phyloP scores from a whole-genome alignment of 2,888 invertebrate genomes.

The Luperina nickerlii region DNA sequence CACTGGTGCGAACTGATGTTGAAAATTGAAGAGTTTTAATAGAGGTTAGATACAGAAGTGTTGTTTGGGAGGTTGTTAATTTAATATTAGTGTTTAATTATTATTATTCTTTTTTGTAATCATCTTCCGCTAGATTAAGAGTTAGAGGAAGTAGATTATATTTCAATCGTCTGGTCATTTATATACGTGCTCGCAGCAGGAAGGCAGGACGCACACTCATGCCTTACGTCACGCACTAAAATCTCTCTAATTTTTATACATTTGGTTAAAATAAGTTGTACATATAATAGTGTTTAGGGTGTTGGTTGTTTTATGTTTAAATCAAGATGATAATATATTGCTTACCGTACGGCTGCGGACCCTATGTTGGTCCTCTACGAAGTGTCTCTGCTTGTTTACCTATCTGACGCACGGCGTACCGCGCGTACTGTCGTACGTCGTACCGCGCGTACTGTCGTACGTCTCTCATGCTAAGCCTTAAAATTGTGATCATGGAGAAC shows the following conservation, averaged over 20 bases:
- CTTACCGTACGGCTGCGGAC: constrained; percentile 73
- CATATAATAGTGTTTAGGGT: constrained; percentile 76
- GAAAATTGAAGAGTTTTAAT: constrained; percentile 89
- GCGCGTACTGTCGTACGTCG: constrained; percentile 54
- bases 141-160: constrained; percentile 70
- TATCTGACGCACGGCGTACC: constrained; percentile 43
- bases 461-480: constrained; percentile 75
- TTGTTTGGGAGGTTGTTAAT: constrained; percentile 88
- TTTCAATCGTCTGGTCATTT: constrained; percentile 80
- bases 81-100: constrained; percentile 78
- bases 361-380: constrained; percentile 65
- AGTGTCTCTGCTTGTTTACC: constrained; percentile 74
- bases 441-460: constrained; percentile 48
- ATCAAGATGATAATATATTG: constrained; percentile 85
- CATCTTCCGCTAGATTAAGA: constrained; percentile 77
- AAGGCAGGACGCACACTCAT: constrained; percentile 54
- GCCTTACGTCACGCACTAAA: constrained; percentile 77
- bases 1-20: constrained; percentile 90
- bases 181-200: constrained; percentile 63
- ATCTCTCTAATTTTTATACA: constrained; percentile 84
- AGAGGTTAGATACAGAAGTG: constrained; percentile 83
- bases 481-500: constrained; percentile 87
- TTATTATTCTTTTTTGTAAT: constrained; percentile 75
- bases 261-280: constrained; percentile 82
- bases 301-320: constrained; percentile 86